Percentiles rank a stretch among this genome's conserved stretches.
Evolutionary conservation across 2,888 invertebrate genomes (phyloP).

Genomic region (Drosophila mayaguana): DNA sequence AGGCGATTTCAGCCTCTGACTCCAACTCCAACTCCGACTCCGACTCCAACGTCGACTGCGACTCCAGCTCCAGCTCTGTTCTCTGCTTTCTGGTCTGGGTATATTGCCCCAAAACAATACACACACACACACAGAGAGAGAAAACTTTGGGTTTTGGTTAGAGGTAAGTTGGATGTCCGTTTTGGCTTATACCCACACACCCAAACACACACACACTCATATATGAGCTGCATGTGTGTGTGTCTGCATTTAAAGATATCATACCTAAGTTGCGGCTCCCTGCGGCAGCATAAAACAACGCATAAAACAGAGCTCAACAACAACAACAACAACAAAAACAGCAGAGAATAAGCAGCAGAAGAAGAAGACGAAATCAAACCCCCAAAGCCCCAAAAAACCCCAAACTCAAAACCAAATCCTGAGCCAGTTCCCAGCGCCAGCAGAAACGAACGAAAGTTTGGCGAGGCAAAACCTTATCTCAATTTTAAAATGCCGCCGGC

Average conservation of each 20-base stretch:
- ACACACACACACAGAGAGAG: conserved; percentile 25
- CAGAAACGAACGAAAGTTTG: conserved; percentile 81
- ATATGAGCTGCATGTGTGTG: conserved; percentile 31
- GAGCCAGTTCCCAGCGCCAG: conserved; percentile 37
- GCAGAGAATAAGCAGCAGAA: conserved; percentile 20
- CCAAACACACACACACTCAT: conserved; percentile 9
- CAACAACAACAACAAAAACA: conserved; percentile 26
- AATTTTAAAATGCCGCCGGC: conserved; percentile 79
- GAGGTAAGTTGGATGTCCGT: conserved; percentile 66
- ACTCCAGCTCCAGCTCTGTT: conserved; percentile 18
- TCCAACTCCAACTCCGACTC: neutral
- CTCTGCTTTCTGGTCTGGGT: conserved; percentile 44
- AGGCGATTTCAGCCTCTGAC: conserved; percentile 54
- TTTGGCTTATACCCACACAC: conserved; percentile 58
- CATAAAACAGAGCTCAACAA: conserved; percentile 46
- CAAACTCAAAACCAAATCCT: conserved; percentile 43
- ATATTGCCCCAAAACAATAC: conserved; percentile 62
- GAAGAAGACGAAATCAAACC: conserved; percentile 41
- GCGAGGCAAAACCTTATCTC: conserved; percentile 85
- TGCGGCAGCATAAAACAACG: conserved; percentile 71
- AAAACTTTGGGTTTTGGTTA: conserved; percentile 49
- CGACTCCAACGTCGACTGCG: neutral
- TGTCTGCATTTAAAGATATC: conserved; percentile 81
- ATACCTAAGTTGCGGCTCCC: conserved; percentile 73
- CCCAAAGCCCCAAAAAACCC: conserved; percentile 19